Evolutionary conservation across 2,797 vertebrate genomes (phyloP).

Genomic region (Jordanella pulchra): DNA sequence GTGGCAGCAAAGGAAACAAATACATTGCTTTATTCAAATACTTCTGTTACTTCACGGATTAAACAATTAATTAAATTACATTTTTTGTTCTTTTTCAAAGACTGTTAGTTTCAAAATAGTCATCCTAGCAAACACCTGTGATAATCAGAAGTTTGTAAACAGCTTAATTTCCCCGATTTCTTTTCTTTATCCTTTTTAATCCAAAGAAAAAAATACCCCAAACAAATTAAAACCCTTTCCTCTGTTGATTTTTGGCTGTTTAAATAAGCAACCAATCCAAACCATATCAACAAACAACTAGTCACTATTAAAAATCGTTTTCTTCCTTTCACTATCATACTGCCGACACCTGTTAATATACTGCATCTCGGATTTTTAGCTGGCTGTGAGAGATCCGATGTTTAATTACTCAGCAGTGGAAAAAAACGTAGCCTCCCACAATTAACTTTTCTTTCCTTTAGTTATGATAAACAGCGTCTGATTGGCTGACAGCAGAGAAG

Average conservation of each 20-base stretch:
- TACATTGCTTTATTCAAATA: background rate
- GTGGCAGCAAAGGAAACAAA: background rate
- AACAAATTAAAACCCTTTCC: background rate
- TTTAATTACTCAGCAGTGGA: slow-evolving; percentile 13
- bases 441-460: slow-evolving; percentile 38
- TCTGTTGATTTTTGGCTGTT: background rate
- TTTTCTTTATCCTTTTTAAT: background rate
- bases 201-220: background rate
- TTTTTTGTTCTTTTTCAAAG: background rate
- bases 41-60: background rate
- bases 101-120: background rate
- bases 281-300: background rate
- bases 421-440: slow-evolving; percentile 17
- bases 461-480: slow-evolving; percentile 21
- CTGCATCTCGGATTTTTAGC: background rate
- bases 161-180: background rate
- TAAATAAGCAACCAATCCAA: background rate
- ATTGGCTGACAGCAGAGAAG: slow-evolving; percentile 65
- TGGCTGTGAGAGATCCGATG: background rate
- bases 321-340: background rate
- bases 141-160: background rate
- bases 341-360: background rate
- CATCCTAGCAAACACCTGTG: background rate
- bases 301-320: background rate
- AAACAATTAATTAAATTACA: background rate